These are phyloP conservation scores for Propithecus coquereli DNA, from an alignment of 2,113 vertebrate genomes.

Conservation along the genomic window DNA sequence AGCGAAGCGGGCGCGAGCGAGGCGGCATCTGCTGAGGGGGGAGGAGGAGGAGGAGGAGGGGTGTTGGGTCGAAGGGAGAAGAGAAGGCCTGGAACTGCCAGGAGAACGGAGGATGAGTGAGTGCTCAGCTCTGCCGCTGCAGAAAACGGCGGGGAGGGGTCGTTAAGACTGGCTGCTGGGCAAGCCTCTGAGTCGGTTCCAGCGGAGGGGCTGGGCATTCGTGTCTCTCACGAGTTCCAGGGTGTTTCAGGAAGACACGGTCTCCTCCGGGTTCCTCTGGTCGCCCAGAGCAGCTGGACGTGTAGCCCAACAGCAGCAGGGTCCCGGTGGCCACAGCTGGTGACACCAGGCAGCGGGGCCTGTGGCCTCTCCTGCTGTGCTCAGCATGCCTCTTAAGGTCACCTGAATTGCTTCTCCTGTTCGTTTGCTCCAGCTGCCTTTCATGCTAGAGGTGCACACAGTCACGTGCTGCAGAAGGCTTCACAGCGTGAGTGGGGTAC, in stretches of 20 bases:
- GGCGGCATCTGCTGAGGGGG: neutral
- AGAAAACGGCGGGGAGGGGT: fast-evolving
- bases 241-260: too few relatives aligned
- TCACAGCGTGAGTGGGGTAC: fast-evolving
- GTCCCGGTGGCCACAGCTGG: fast-evolving
- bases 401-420: neutral
- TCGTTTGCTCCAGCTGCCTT: neutral
- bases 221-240: neutral
- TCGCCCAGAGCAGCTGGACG: neutral
- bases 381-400: neutral
- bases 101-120: neutral
- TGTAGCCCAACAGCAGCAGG: fast-evolving
- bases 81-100: neutral
- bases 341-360: neutral
- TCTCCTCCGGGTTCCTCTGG: neutral
- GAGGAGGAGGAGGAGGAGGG: neutral
- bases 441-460: fast-evolving
- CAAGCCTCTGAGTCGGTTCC: neutral
- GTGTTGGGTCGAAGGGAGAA: neutral
- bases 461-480: neutral
- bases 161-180: neutral
- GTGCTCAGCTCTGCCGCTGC: neutral
- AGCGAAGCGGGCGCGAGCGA: neutral
- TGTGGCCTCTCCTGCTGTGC: neutral
- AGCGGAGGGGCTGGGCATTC: neutral